Base-by-base conservation (phyloP, 2,888 invertebrate genomes). In the Drosophila eohydei region DNA sequence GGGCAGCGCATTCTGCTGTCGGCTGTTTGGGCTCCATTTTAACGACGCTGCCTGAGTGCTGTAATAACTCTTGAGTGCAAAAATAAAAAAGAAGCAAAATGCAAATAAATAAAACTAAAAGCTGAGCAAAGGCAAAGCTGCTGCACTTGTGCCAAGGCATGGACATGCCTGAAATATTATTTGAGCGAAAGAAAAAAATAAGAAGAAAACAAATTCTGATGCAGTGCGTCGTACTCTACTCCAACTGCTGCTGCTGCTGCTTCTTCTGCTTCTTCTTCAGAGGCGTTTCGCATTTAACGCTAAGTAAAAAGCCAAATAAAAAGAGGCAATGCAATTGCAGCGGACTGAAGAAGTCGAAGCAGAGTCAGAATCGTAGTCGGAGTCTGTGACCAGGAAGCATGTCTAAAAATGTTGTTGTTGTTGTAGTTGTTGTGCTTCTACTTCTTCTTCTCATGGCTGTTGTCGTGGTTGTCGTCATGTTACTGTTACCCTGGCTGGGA, bases 281-380 rank as follows among this genome's bases (percentile, higher is more conserved):
- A 68, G 84, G 87, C 83, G 85, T 80, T 60, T 65, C 67, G 78
- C 87, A 71, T 88, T 83, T 80, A 67, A 67, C 81, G 83, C 74
- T 78, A 88, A 88, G 84, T 83, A 79, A 79, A 79, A 72, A 74
- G 69, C 76, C 86, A 86, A 84, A 88, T 86, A 88, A 78, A 75
- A 85, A 73, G 62, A 46, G 60, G 67, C 51, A 34, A 40, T 26
- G 71, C 54, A 28, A 26, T 30, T 30, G 34, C 55, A 71, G 38
- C 26, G 40, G 26, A 50, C 30, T 36, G 26, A 52, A 50, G n/a
- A 9, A 44, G 38, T 46, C 11, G 21, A 28, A 43, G 16, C 34
- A 52, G 40, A 51, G 16, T 32, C 44, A 41, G 63, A 54, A 59
- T 48, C 46, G 43, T 66, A 66, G 36, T 14, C 28, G 7, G 54